phyloP scores from a whole-genome alignment of 2,797 vertebrate genomes.

The Chloroceryle amazona region DNA sequence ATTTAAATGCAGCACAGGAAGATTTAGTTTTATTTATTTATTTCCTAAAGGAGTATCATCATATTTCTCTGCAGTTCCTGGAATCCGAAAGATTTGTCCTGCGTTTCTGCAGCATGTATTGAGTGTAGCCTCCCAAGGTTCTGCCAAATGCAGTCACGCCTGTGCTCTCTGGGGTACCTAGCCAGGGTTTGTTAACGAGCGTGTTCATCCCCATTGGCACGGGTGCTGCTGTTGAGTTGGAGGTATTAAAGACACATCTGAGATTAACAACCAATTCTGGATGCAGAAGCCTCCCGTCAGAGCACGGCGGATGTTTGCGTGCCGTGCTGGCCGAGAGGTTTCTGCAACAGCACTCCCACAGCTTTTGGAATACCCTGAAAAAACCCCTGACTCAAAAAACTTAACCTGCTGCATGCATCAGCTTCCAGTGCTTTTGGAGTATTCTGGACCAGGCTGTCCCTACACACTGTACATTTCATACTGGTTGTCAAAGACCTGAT shows the following conservation, averaged over 20 bases:
- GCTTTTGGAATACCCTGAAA: background rate
- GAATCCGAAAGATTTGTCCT: background rate
- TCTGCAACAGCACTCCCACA: rapidly evolving
- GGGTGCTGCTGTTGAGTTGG: background rate
- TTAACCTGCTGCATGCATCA: rapidly evolving
- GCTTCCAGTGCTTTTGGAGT: background rate
- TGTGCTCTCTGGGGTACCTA: background rate
- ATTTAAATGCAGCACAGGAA: background rate
- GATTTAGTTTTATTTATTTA: background rate
- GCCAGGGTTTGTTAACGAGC: background rate
- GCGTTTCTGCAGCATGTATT: background rate
- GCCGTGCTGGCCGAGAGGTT: rapidly evolving
- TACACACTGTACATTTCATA: background rate
- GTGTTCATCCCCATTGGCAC: background rate
- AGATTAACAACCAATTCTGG: rapidly evolving
- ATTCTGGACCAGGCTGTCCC: background rate
- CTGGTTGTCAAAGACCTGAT: background rate
- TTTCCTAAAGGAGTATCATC: background rate
- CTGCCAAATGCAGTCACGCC: rapidly evolving
- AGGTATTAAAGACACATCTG: rapidly evolving
- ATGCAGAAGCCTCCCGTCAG: background rate
- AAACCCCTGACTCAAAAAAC: background rate
- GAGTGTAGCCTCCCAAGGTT: background rate
- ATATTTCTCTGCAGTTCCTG: background rate
- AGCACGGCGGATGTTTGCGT: rapidly evolving